Evolutionary conservation across 2,888 invertebrate species (phyloP), one percentile per base, ranked within the genome.

Genomic region (Osmoderma eremita): DNA sequence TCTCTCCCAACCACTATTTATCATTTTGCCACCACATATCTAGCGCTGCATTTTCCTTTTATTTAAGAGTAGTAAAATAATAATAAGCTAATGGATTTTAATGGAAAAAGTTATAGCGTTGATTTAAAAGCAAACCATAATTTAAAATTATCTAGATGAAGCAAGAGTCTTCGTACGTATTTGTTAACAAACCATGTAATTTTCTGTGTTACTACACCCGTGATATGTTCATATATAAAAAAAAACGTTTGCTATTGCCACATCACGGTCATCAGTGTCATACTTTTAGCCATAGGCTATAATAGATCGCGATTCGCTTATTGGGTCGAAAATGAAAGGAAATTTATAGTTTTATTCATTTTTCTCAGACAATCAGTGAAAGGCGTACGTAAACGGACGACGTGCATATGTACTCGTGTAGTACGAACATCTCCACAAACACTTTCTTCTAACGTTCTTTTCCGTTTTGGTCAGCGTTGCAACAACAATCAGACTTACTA

Each of bases 361-460:
- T 58, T 58, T 61, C 58, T 30, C 36, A 65, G 65, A 70, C 68
- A 70, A 70, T 69, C 65, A 67, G 70, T 70, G 70, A 70, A 70
- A 70, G 70, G 58, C 36, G 22, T 56, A 15, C 17, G 18, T 45
- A 13, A 45, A 58, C 15, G 15, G 10, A 30, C 20, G 12, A 58
- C 24, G 22, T 13, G 13, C 53, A 39, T 39, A 17, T 39, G 53
- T 53, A 36, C 15, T n/a, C 24, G 15, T 51, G 42, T 42, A 42
- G 10, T 42, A 18, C 53, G 18, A 38, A 54, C 63, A 67, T 65
- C 67, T 56, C 61, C 24, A 18, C 56, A 48, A 67, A 51, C 65
- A 68, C 70, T 70, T 70, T 70, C 70, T 65, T 68, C 64, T 36
- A 53, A 63, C 63, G 58, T 67, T 62, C 67, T 70, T 68, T 56